phyloP scores from a whole-genome alignment of 2,797 vertebrate species.

The Orestias chungarensis region DNA sequence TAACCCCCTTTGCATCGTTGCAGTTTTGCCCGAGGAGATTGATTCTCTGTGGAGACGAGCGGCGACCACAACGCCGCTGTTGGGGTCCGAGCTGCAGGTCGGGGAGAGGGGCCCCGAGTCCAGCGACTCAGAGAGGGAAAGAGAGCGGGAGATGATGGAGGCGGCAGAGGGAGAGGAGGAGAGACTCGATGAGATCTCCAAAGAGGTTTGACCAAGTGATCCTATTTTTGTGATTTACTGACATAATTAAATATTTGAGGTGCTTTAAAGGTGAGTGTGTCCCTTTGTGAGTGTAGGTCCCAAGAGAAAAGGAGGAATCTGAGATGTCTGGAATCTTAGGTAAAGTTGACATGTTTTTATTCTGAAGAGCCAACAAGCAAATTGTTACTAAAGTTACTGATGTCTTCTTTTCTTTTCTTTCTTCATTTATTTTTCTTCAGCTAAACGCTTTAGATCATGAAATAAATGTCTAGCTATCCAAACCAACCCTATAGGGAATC shows the following conservation, averaged over 20 bases:
- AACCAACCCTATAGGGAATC: no score
- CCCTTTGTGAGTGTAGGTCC: constrained; percentile 47
- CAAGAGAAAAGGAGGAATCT: constrained; percentile 44
- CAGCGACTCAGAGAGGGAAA: constrained; percentile 54
- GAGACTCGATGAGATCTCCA: constrained; percentile 23
- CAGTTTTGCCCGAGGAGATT: constrained; percentile 63
- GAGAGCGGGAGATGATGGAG: constrained; percentile 23
- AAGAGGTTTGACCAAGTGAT: constrained; percentile 49
- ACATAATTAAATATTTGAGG: neutral
- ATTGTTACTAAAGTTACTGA: neutral
- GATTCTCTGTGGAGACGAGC: constrained; percentile 70
- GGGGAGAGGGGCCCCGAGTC: constrained; percentile 55
- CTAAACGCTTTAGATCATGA: neutral
- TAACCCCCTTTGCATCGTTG: constrained; percentile 18
- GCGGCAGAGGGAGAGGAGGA: constrained; percentile 18
- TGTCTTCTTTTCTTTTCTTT: neutral
- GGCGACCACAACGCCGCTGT: constrained; percentile 49
- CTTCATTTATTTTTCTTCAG: neutral
- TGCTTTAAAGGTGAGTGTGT: constrained; percentile 7
- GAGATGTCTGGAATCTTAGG: constrained; percentile 57
- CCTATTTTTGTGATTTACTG: neutral
- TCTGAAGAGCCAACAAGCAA: no score
- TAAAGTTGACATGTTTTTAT: constrained; percentile 21
- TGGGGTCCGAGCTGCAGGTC: constrained; percentile 33
- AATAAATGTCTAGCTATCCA: neutral